These are phyloP conservation scores for Zelleria hepariella DNA, from an alignment of 2,888 invertebrate species.

Conservation along the genomic window DNA sequence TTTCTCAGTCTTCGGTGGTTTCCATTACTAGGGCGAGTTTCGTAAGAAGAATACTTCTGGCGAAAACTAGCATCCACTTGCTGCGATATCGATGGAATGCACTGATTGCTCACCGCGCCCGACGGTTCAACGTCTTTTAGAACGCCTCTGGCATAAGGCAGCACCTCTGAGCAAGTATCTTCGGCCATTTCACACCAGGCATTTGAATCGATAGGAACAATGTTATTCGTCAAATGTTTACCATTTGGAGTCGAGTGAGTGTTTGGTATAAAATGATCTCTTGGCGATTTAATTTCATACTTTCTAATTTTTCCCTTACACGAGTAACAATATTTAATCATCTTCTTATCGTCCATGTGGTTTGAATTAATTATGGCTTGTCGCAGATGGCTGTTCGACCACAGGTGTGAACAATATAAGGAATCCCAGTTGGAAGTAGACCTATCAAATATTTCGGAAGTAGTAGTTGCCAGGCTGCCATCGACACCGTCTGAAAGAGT, in stretches of 20 bases:
- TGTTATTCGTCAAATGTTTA: slow-evolving; percentile 10
- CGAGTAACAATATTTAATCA: slow-evolving; percentile 51
- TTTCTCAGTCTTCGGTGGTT: slow-evolving; percentile 53
- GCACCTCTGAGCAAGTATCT: background rate
- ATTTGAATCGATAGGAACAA: background rate
- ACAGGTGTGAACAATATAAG: slow-evolving; percentile 55
- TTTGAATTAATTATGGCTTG: slow-evolving; percentile 41
- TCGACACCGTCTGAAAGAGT: slow-evolving; percentile 39
- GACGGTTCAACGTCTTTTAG: slow-evolving; percentile 21
- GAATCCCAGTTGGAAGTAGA: slow-evolving; percentile 45
- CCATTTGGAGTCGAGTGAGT: slow-evolving; percentile 55
- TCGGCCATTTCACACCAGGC: background rate
- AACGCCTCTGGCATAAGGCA: slow-evolving; percentile 3
- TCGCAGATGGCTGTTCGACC: slow-evolving; percentile 49
- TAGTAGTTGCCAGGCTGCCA: slow-evolving; percentile 27
- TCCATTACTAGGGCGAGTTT: slow-evolving; percentile 35
- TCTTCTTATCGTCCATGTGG: slow-evolving; percentile 30
- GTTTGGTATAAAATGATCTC: slow-evolving; percentile 40
- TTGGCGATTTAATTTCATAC: slow-evolving; percentile 47
- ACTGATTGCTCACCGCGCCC: slow-evolving; percentile 25
- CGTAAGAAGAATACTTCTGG: slow-evolving; percentile 52
- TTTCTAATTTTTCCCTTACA: slow-evolving; percentile 62
- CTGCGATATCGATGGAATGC: slow-evolving; percentile 60
- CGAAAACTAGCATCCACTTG: slow-evolving; percentile 52
- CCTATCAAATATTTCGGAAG: slow-evolving; percentile 29